phyloP scores from a whole-genome alignment of 2,113 vertebrate genomes.

The Grus americana region DNA sequence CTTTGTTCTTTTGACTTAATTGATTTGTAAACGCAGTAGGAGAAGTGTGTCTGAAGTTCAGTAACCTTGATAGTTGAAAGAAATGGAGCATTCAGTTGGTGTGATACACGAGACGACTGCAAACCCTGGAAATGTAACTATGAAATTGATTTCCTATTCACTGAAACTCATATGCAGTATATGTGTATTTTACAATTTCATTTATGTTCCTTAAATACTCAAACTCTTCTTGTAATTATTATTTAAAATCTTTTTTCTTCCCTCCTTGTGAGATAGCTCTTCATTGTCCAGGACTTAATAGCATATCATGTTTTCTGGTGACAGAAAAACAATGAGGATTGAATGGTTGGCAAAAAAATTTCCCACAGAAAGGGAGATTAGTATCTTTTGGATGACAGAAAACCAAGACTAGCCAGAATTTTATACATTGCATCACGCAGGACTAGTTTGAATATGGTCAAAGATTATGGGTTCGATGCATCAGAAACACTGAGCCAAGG shows the following conservation, averaged over 20 bases:
- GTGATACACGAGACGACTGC: background rate
- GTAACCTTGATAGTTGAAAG: conserved; percentile 61
- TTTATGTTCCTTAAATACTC: background rate
- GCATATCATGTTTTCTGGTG: background rate
- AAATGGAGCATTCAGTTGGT: conserved; percentile 28
- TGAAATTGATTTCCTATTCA: conserved; percentile 31
- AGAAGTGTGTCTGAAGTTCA: conserved; percentile 60
- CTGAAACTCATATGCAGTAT: background rate
- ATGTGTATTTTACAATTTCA: background rate
- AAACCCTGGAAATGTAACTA: conserved; percentile 37
- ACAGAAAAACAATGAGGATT: background rate
- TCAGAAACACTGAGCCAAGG: background rate
- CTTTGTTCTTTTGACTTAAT: conserved; percentile 68
- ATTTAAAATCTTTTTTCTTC: background rate
- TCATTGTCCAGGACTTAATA: background rate
- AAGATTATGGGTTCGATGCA: background rate
- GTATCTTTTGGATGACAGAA: background rate
- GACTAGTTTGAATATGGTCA: background rate
- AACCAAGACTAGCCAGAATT: background rate
- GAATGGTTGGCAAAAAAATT: background rate
- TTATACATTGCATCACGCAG: background rate
- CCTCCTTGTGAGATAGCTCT: background rate
- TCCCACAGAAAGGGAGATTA: background rate
- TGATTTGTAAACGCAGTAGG: conserved; percentile 65
- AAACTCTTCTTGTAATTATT: background rate